phyloP scores from a whole-genome alignment of 2,113 vertebrate genomes.

The Lates calcarifer region DNA sequence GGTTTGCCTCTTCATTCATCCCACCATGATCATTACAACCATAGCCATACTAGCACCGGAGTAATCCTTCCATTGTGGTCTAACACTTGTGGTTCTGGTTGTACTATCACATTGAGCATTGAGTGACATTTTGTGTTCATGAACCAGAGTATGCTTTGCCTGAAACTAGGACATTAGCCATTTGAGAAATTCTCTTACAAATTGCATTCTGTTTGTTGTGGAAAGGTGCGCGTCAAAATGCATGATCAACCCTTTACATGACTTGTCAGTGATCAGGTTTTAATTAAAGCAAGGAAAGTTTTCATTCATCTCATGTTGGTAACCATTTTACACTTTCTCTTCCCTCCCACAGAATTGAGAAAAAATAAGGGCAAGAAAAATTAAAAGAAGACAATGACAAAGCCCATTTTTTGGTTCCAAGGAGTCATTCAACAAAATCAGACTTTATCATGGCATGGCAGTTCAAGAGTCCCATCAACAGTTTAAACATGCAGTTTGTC shows the following conservation, averaged over 20 bases:
- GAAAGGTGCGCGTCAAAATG: slow-evolving; percentile 38
- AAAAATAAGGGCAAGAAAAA: slow-evolving; percentile 75
- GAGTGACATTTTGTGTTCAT: slow-evolving; percentile 47
- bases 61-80: slow-evolving; percentile 40
- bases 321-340: neutral
- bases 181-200: neutral
- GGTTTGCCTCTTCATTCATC: slow-evolving; percentile 60
- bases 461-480: slow-evolving; percentile 43
- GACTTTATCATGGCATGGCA: slow-evolving; percentile 51
- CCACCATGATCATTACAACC: slow-evolving; percentile 49
- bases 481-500: slow-evolving; percentile 64
- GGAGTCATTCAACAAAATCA: slow-evolving; percentile 66
- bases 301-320: neutral
- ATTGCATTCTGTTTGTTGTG: slow-evolving; percentile 35
- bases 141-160: slow-evolving; percentile 23
- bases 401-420: slow-evolving; percentile 54
- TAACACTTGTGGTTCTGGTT: slow-evolving; percentile 47
- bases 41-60: slow-evolving; percentile 19
- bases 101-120: slow-evolving; percentile 40
- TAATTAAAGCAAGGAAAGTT: neutral
- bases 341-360: slow-evolving; percentile 77
- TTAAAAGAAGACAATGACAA: slow-evolving; percentile 57
- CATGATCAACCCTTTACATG: slow-evolving; percentile 49
- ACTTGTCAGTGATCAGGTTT: neutral
- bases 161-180: slow-evolving; percentile 3